A percentile compares a stretch with the other conserved stretches of the same genome.
Conservation (phyloP, 2,797 vertebrate genomes). For the Eulemur albifrons region DNA sequence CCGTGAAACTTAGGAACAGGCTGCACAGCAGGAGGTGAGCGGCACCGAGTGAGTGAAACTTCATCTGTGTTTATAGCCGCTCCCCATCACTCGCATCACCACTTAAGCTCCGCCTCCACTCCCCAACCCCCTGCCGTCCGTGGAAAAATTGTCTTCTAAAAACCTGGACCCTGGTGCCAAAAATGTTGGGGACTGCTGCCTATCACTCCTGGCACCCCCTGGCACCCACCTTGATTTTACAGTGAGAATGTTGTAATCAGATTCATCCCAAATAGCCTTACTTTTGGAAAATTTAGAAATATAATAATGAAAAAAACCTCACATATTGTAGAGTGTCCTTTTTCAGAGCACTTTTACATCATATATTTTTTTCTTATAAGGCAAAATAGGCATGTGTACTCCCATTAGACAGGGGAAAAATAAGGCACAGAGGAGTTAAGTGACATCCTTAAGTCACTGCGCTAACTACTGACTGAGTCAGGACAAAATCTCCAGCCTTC, state of each 20-base stretch:
- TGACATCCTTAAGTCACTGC: neutral
- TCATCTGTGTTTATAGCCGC: too few relatives aligned
- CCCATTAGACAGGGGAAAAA: neutral
- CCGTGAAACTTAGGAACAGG: too few relatives aligned
- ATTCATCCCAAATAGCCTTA: neutral
- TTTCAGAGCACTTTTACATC: neutral
- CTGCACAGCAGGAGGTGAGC: too few relatives aligned
- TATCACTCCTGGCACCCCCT: neutral
- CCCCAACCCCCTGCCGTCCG: fast-evolving
- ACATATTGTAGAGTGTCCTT: neutral
- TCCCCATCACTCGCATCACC: too few relatives aligned
- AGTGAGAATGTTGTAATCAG: neutral
- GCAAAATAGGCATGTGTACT: neutral
- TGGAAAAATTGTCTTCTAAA: too few relatives aligned
- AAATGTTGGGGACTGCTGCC: too few relatives aligned
- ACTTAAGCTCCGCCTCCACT: too few relatives aligned
- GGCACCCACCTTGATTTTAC: neutral
- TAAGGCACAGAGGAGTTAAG: neutral
- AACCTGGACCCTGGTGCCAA: too few relatives aligned
- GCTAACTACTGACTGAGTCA: neutral
- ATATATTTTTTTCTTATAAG: neutral
- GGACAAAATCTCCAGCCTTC: neutral
- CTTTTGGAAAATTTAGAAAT: conserved; percentile 36
- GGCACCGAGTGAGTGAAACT: fast-evolving
- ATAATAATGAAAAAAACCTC: neutral